Base-by-base conservation (phyloP, 2,888 invertebrate genomes). In the Athalia cordata region DNA sequence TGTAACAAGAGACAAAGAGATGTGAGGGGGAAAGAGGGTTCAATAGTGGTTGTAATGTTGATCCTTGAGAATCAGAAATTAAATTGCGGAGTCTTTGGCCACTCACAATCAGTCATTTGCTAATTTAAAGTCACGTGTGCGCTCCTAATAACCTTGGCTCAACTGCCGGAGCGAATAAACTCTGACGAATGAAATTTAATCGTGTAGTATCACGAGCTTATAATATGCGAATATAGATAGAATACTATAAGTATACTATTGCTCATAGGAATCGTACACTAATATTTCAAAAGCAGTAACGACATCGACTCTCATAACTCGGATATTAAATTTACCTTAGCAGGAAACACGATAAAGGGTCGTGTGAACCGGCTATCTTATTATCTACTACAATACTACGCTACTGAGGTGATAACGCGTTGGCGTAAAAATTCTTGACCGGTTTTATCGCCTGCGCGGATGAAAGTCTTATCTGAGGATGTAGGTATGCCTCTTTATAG, bases 121-220 rank as follows among this genome's bases (percentile, higher is more conserved):
- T 68, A 52, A 68, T 68, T 68, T 55, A 52, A 6, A 43, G 55
- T 68, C 68, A 68, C 68, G 68, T 68, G 55, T 61, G 52, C 13
- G 13, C 52, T 29, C 68, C 50, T 66, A 52, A 50, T 59, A 72
- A 72, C 72, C 72, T 72, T 72, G 72, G 59, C 8, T 72, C 11
- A 59, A 47, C 59, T 59, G 59, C 8, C 59, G 59, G 43, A 59
- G 72, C 72, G 59, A 72, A 72, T 72, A 72, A 72, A 72, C 72
- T 72, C 72, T 59, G 52, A 59, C 72, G 68, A 59, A 59, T 57
- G 72, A 47, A 29, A 59, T 72, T 59, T 59, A 45, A 57, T 57
- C 72, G 72, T 15, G 68, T 68, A 52, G 15, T 47, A 59, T n/a
- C 47, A 72, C 72, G 72, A 72, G 59, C 57, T 52, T 68, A 55